Evolutionary conservation across 2,888 invertebrate species (phyloP), one percentile per base, ranked within the genome.

Genomic region (Lapara coniferarum): DNA sequence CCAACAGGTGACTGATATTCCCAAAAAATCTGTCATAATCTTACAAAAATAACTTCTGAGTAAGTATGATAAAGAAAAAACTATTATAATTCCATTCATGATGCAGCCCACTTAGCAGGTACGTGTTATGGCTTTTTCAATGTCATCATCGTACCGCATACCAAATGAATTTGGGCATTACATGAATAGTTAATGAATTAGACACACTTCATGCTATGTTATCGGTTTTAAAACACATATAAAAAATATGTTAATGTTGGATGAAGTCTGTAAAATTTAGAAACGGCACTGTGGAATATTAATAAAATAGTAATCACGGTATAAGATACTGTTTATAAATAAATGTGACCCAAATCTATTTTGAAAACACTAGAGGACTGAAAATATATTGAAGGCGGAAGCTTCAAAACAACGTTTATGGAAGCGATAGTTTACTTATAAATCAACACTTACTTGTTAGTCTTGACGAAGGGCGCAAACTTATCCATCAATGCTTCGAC

Each of bases 401-500:
- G 37, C 30, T 37, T 12, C 37, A 14, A 63, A n/a, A 30, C 10
- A 57, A 58, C 7, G 1, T 58, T 37, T n/a, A 4, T 13, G 30
- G n/a, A 69, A 37, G 12, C 0, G 30, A 46, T 13, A 37, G n/a
- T 52, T 66, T 30, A 67, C 49, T 69, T 49, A 57, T 37, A 13
- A 49, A 70, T 69, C 56, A 52, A 46, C 6, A 73, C 92, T 89
- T 80, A 93, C 93, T 91, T 92, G 81, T 92, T 89, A 74, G 90
- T 90, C 80, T 91, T 91, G 66, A 92, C 84, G 75, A 88, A 90
- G 68, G 92, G 91, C 71, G 90, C 87, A 76, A 92, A 91, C 80
- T 91, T 91, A 71, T 92, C 90, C 91, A 93, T 92, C 71, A 93
- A 82, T 57, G 83, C 80, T 75, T 92, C 87, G 66, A 93, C 91